Conservation (phyloP, 2,888 invertebrate genomes). For the Mesoligia furuncula region DNA sequence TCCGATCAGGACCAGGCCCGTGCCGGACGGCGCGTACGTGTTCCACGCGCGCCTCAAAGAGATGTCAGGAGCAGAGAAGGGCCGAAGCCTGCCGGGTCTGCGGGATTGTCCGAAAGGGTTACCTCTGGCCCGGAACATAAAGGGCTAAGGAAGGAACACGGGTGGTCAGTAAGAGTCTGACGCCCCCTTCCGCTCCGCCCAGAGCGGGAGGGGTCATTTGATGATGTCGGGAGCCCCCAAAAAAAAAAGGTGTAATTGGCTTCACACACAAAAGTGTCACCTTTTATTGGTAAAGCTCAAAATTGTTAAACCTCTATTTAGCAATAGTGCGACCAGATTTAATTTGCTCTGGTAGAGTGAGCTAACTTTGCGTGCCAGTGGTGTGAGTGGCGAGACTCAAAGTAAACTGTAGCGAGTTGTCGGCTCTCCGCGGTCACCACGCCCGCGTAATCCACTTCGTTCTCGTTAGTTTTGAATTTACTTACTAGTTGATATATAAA, state of each 20-base stretch:
- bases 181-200: too few species aligned
- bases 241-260: neutral
- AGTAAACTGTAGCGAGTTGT: constrained; percentile 46
- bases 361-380: constrained; percentile 42
- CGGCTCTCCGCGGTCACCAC: constrained; percentile 46
- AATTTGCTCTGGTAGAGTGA: constrained; percentile 51
- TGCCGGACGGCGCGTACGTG: too few species aligned
- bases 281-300: neutral
- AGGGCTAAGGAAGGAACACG: too few species aligned
- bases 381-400: constrained; percentile 47
- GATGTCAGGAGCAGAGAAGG: too few species aligned
- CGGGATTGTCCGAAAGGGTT: too few species aligned
- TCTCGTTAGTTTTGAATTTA: constrained; percentile 20
- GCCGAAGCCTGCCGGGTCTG: too few species aligned
- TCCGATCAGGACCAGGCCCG: too few species aligned
- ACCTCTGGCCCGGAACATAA: too few species aligned
- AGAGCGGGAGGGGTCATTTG: too few species aligned
- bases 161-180: too few species aligned
- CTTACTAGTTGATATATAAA: neutral
- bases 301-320: constrained; percentile 33
- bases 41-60: too few species aligned
- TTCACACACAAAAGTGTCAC: neutral
- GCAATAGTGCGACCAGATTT: constrained; percentile 29
- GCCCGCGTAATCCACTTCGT: constrained; percentile 31
- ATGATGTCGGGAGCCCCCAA: too few species aligned